Evolutionary conservation across 2,113 vertebrate genomes (phyloP), one percentile per base, ranked within the genome.

Genomic region (Rhea americana): DNA sequence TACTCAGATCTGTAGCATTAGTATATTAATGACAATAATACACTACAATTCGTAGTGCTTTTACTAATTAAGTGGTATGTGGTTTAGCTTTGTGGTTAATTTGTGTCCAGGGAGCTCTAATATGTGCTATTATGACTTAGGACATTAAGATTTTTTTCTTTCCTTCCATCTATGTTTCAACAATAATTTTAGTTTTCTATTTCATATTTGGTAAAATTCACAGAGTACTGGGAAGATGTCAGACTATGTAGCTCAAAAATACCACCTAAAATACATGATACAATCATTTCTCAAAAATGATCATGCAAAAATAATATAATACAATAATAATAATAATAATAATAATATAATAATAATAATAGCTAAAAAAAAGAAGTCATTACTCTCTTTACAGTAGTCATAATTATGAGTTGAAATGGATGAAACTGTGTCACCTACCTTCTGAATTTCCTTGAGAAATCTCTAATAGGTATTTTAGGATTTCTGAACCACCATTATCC

Each of bases 401-500:
- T 35, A 35, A 35, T 3, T 59, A 59, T 10, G 5, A 11, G 55
- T 4, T 43, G 18, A 67, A 86, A 76, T 7, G 13, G 43, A 81
- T 30, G 70, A 20, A 90, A 68, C 9, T 61, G 2, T 55, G 67
- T 59, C 18, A 55, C 65, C 85, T 96, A 99, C 99, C 99, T 98
- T 99, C 99, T 32, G 97, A 98, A 97, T 97, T 98, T 74, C 98
- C 99, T 96, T 99, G 98, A 56, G 98, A 99, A 93, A 98, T 98
- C 97, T 99, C 99, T 71, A 99, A 96, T 72, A 99, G 96, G 79
- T 99, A 99, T 26, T 98, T 99, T 2, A 99, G 97, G 91, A 99
- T 99, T 95, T 99, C 98, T 8, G 99, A 99, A 89, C 99, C 99
- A 14, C 99, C 99, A 19, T 98, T 98, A 96, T 99, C 99, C 92